Evolutionary conservation across 35 echinoderm and acorn worm genomes (phyloP).

Genomic region (Ophiothrix spiculata): DNA sequence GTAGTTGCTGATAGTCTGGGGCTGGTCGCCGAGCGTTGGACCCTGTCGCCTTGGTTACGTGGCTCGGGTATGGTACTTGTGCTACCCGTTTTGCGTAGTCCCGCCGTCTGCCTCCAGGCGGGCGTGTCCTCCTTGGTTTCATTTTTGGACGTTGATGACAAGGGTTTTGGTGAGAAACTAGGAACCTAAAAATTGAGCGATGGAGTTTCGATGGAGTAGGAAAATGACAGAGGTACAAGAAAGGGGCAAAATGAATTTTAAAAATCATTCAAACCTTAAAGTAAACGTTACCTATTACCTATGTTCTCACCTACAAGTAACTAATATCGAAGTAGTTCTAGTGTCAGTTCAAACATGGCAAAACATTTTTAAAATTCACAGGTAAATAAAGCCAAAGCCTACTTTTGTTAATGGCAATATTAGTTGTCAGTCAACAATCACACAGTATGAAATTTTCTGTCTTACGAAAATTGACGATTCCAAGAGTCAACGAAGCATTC

Average conservation of each 20-base stretch:
- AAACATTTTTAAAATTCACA: neutral
- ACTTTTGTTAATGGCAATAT: neutral
- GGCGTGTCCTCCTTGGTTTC: conserved; percentile 76
- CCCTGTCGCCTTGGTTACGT: conserved; percentile 69
- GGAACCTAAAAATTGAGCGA: conserved; percentile 57
- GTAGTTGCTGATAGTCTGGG: conserved; percentile 44
- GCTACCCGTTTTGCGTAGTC: conserved; percentile 92
- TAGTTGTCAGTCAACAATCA: conserved; percentile 1
- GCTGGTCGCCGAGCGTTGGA: conserved; percentile 76
- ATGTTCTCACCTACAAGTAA: too few species aligned
- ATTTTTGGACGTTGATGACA: conserved; percentile 69
- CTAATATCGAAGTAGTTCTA: too few species aligned
- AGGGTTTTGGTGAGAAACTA: conserved; percentile 95
- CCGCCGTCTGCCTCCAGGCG: conserved; percentile 78
- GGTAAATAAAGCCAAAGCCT: neutral
- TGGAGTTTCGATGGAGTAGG: too few species aligned
- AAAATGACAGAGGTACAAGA: too few species aligned
- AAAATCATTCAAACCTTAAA: too few species aligned
- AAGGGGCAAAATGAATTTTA: too few species aligned
- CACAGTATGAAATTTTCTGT: too few species aligned
- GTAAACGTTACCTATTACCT: too few species aligned
- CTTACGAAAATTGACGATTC: too few species aligned
- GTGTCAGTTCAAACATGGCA: neutral
- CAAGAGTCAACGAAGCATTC: too few species aligned
- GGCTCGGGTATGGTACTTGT: conserved; percentile 76